Conservation (phyloP, 2,888 invertebrate species). For the Saturnia pavonia region DNA sequence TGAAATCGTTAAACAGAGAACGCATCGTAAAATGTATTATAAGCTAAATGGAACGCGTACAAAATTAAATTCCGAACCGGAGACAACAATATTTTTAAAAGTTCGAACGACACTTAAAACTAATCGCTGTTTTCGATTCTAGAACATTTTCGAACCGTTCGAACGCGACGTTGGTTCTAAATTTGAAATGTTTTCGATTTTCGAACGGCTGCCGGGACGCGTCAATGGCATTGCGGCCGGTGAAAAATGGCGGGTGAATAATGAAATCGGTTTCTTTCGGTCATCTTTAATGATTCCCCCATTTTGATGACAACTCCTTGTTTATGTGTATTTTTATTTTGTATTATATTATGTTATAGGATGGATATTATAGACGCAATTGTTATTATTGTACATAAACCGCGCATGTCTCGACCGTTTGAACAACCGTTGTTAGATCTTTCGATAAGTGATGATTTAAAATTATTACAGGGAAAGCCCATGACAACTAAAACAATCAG, state of each 20-base stretch:
- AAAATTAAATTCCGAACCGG: constrained; percentile 13
- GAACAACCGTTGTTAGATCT: background rate
- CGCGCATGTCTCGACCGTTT: background rate
- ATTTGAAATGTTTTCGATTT: constrained; percentile 78
- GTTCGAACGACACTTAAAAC: constrained; percentile 77
- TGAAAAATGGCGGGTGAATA: constrained; percentile 58
- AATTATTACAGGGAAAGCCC: background rate
- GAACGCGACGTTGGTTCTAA: constrained; percentile 62
- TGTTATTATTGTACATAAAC: background rate
- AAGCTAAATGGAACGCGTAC: constrained; percentile 74
- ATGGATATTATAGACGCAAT: background rate
- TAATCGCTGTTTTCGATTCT: constrained; percentile 82
- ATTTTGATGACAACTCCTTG: background rate
- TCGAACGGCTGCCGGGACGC: constrained; percentile 67
- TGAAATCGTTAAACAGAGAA: constrained; percentile 37
- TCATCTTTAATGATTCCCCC: background rate
- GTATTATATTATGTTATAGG: background rate
- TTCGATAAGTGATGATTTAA: background rate
- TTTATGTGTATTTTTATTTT: background rate
- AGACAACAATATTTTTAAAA: constrained; percentile 50
- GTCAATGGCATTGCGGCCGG: constrained; percentile 58
- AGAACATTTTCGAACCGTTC: constrained; percentile 68
- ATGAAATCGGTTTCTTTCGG: constrained; percentile 39
- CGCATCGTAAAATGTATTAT: constrained; percentile 70
- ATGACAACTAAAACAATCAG: background rate